Evolutionary conservation across 2,113 vertebrate species (phyloP).

Genomic region (Serinus canaria): DNA sequence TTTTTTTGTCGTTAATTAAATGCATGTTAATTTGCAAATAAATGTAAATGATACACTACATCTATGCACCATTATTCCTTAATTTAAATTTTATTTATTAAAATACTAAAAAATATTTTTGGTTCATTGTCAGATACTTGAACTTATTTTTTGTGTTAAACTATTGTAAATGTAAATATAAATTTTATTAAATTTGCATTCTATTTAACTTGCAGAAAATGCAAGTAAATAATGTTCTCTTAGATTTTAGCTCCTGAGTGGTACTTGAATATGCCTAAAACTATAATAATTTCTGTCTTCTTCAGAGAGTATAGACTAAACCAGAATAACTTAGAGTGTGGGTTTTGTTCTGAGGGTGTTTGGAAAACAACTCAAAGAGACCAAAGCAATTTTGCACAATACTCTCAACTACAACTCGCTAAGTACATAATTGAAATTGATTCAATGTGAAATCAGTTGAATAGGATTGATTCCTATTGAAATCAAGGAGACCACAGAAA

Average conservation of each 20-base stretch:
- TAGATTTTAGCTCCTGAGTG: neutral
- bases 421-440: conserved; percentile 26
- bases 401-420: neutral
- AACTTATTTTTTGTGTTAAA: neutral
- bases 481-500: neutral
- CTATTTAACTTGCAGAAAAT: neutral
- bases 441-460: conserved; percentile 16
- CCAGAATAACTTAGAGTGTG: neutral
- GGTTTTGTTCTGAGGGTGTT: neutral
- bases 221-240: neutral
- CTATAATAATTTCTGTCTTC: neutral
- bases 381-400: neutral
- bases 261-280: neutral
- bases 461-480: neutral
- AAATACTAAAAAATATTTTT: neutral
- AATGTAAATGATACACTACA: neutral
- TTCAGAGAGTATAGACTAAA: neutral
- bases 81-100: neutral
- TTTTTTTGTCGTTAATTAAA: neutral
- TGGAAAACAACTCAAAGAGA: neutral
- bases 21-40: neutral
- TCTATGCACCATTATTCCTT: neutral
- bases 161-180: neutral
- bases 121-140: neutral
- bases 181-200: neutral